phyloP scores from a whole-genome alignment of 1,140 invertebrate genomes.

The Zophobas atratus region DNA sequence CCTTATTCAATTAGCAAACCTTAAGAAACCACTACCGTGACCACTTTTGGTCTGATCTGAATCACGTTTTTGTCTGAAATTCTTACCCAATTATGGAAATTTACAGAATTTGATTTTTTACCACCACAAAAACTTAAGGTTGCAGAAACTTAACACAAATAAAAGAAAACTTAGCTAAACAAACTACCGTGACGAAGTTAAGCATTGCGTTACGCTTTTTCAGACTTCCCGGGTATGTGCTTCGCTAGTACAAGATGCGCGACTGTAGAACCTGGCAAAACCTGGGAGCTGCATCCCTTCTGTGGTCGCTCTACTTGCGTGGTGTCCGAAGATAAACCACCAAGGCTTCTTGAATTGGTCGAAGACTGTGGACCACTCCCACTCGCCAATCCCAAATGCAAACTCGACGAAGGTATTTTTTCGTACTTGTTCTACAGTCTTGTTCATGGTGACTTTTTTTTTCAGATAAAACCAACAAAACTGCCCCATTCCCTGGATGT shows the following conservation, averaged over 20 bases:
- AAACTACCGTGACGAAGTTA: too few species aligned
- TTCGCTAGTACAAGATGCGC: constrained; percentile 92
- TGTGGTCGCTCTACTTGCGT: constrained; percentile 90
- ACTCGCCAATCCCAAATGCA: constrained; percentile 88
- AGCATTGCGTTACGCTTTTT: constrained; percentile 59
- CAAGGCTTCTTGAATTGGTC: constrained; percentile 85
- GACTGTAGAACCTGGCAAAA: constrained; percentile 85
- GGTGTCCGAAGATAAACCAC: constrained; percentile 79
- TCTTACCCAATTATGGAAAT: too few species aligned
- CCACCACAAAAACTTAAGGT: too few species aligned
- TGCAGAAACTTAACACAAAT: too few species aligned
- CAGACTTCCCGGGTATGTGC: constrained; percentile 92
- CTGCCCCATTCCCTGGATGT: constrained; percentile 86
- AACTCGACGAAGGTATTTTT: constrained; percentile 77
- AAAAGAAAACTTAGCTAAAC: too few species aligned
- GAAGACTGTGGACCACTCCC: constrained; percentile 91
- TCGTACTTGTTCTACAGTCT: not conserved
- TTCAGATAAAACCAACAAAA: constrained; percentile 89
- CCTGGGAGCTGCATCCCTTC: constrained; percentile 89
- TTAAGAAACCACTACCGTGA: too few species aligned
- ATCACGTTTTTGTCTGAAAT: too few species aligned
- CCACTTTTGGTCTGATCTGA: too few species aligned
- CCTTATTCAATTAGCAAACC: too few species aligned
- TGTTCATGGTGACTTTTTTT: constrained; percentile 44
- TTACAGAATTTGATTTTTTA: too few species aligned